Evolutionary conservation across 1,140 invertebrate genomes (phyloP), one percentile per base, ranked within the genome.

Genomic region (Octopus sinensis): DNA sequence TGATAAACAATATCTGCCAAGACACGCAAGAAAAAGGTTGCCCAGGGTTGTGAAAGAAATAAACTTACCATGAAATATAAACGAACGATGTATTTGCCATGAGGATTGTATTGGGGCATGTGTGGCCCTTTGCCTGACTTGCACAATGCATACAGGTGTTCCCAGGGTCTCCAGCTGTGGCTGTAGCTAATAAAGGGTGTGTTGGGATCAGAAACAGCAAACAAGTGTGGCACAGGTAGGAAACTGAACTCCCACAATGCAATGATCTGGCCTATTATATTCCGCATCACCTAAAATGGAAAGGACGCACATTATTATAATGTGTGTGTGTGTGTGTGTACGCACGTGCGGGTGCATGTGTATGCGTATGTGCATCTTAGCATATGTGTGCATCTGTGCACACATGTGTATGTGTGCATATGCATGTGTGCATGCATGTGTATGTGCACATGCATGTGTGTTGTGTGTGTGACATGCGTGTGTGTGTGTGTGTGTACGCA

Each of bases 1-100:
- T 43, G 30, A 43, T 43, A 2, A 43, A 43, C 30, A 43, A 43
- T 43, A 43, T 43, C 30, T 43, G 30, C 30, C 2, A 43, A 43
- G 30, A 43, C 30, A 43, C 2, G 30, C 2, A 43, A 43, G 30
- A 43, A 43, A 43, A 43, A 43, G 30, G 30, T 43, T 43, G 3
- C 30, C 30, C 30, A 3, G 1, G 30, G 3, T 43, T 43, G 30
- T 43, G 53, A 30, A 54, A n/a, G 56, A 76, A 6, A 6, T 52
- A 43, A 4, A 85, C 85, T 85, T 84, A 91, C 91, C 90, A 91
- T 89, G 89, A 90, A 91, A 82, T 90, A 91, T 0, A 91, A 84
- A 53, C 85, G 85, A 77, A 91, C 89, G 7, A 86, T 88, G 86
- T 91, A 91, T 87, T 91, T 91, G 56, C 91, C 91, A 84, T 90